A percentile compares a stretch with the other conserved stretches of the same genome.
Conservation (phyloP, 2,113 vertebrate species). For the Rynchops niger region DNA sequence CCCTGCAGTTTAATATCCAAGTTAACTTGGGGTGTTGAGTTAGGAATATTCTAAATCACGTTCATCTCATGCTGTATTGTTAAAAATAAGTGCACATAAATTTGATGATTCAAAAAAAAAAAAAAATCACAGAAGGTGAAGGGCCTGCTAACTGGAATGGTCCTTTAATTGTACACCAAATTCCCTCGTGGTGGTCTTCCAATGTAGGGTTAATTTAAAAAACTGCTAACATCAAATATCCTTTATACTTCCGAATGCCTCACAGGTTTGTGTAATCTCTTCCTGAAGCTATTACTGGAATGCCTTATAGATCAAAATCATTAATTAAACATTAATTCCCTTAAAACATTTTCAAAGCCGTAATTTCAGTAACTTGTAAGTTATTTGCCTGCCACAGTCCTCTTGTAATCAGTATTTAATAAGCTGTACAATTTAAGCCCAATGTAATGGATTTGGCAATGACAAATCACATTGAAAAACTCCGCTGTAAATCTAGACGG, state of each 20-base stretch:
- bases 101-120: not conserved
- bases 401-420: conserved; percentile 34
- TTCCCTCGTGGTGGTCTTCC: not conserved
- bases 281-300: not conserved
- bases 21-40: not conserved
- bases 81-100: not conserved
- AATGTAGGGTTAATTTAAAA: not conserved
- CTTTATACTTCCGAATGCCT: not conserved
- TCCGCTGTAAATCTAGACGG: not conserved
- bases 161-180: not conserved
- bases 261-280: not conserved
- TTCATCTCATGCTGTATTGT: not conserved
- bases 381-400: conserved; percentile 7
- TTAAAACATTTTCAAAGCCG: conserved; percentile 15
- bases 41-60: not conserved
- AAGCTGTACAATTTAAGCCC: not conserved
- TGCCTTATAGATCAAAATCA: not conserved
- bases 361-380: not conserved
- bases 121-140: not conserved
- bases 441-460: not conserved
- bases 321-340: conserved; percentile 50
- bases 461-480: conserved; percentile 18
- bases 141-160: not conserved
- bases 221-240: not conserved
- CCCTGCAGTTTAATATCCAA: not conserved